Evolutionary conservation across 2,888 invertebrate species (phyloP).

Genomic region (Blastobasis lacticolella): DNA sequence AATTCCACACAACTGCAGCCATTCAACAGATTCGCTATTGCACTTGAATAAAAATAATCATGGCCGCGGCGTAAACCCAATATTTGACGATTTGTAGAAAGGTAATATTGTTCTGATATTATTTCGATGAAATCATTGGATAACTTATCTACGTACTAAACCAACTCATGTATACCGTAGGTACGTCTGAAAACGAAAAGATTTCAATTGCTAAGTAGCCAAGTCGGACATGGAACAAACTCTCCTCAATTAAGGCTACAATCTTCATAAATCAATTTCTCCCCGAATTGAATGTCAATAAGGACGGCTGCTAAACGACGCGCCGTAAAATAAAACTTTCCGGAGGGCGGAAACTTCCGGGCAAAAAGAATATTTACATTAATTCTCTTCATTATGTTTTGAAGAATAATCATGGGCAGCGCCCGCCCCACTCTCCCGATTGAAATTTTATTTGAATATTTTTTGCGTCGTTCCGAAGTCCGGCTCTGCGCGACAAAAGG

Average conservation of each 20-base stretch:
- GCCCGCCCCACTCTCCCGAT: conserved; percentile 65
- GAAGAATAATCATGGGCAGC: conserved; percentile 73
- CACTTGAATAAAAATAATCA: no score
- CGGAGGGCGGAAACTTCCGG: conserved; percentile 68
- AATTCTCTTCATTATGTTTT: conserved; percentile 77
- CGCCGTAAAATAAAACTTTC: conserved; percentile 73
- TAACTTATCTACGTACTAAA: no score
- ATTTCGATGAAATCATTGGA: no score
- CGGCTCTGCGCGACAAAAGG: conserved; percentile 70
- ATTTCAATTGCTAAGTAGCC: no score
- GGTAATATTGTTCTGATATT: no score
- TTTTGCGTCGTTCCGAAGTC: conserved; percentile 57
- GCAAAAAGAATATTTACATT: conserved; percentile 75
- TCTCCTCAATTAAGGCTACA: conserved; percentile 69
- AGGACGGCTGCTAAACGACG: conserved; percentile 72
- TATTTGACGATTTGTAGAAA: no score
- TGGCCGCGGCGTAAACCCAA: no score
- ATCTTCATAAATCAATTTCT: conserved; percentile 75
- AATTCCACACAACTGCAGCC: no score
- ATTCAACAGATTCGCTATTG: no score
- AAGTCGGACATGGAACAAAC: conserved; percentile 38
- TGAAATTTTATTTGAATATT: conserved; percentile 75
- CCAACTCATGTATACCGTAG: no score
- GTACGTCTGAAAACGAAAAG: no score
- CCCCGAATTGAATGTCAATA: conserved; percentile 74